Percentiles rank a stretch among this genome's conserved stretches.
Conservation (phyloP, 1,140 invertebrate species). For the Lordiphosa clarofinis region DNA sequence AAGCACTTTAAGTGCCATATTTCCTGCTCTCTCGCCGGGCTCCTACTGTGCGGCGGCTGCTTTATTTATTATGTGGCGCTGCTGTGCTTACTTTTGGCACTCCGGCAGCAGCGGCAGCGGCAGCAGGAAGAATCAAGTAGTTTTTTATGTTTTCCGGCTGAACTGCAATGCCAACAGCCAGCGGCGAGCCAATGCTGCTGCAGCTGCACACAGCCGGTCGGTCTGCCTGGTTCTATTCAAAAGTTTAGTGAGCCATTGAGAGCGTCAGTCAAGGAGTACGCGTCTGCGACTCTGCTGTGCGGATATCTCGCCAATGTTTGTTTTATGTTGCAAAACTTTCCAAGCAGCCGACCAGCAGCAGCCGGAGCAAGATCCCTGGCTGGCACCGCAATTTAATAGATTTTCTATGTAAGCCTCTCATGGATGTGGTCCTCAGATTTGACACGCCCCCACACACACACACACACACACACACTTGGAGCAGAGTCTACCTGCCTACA, state of each 20-base stretch:
- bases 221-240: conserved; percentile 64
- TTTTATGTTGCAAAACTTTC: conserved; percentile 74
- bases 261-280: conserved; percentile 65
- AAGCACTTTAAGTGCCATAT: conserved; percentile 77
- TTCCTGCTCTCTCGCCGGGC: conserved; percentile 45
- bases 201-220: conserved; percentile 23
- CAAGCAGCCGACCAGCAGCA: conserved; percentile 43
- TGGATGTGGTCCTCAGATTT: conserved; percentile 61
- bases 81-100: conserved; percentile 74
- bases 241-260: conserved; percentile 76
- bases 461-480: conserved; percentile 10
- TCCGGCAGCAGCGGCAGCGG: conserved; percentile 20
- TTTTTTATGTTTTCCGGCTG: conserved; percentile 77
- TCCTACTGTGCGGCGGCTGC: conserved; percentile 33
- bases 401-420: conserved; percentile 71
- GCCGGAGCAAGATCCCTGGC: conserved; percentile 14
- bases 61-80: conserved; percentile 73
- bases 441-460: conserved; percentile 42
- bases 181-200: conserved; percentile 38
- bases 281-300: conserved; percentile 39
- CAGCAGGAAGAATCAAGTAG: conserved; percentile 73
- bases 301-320: conserved; percentile 71
- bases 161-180: conserved; percentile 73
- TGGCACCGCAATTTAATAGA: conserved; percentile 70
- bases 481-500: conserved; percentile 51